Conservation (phyloP, 2,113 vertebrate genomes). For the Larimichthys crocea region DNA sequence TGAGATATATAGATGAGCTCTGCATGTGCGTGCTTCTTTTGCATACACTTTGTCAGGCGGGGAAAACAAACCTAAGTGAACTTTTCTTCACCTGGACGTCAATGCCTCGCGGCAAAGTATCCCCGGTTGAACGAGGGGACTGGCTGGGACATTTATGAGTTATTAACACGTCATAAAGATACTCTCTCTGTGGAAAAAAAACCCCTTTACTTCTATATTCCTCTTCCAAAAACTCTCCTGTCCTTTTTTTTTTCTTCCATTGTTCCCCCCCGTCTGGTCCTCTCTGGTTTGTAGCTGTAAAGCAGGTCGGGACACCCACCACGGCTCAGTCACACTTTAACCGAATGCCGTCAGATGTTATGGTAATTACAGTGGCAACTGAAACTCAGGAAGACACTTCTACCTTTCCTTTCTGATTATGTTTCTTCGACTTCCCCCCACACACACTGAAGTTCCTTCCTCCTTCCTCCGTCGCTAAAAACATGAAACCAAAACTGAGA, state of each 20-base stretch:
- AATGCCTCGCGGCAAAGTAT: constrained; percentile 69
- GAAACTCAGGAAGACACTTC: constrained; percentile 33
- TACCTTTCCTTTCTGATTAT: constrained; percentile 16
- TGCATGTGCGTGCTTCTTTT: constrained; percentile 38
- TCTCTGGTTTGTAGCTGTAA: not conserved
- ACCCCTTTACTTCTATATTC: not conserved
- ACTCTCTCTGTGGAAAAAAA: constrained; percentile 4
- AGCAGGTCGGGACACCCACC: constrained; percentile 39
- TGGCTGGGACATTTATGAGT: constrained; percentile 52
- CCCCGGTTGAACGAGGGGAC: constrained; percentile 8
- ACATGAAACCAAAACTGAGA: not conserved
- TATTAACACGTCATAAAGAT: constrained; percentile 61
- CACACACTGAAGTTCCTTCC: too few relatives aligned
- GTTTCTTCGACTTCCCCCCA: not conserved
- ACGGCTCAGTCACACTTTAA: constrained; percentile 56
- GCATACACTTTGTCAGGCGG: constrained; percentile 26
- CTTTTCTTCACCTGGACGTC: constrained; percentile 77
- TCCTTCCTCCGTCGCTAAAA: not conserved
- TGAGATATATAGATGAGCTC: not conserved
- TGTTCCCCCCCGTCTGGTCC: not conserved
- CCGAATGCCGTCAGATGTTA: constrained; percentile 32
- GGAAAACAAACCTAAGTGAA: constrained; percentile 71
- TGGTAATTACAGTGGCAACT: constrained; percentile 50
- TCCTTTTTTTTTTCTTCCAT: not conserved
- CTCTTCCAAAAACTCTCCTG: not conserved